Base-by-base conservation (phyloP, 2,797 vertebrate genomes). In the Anolis apletophallus region DNA sequence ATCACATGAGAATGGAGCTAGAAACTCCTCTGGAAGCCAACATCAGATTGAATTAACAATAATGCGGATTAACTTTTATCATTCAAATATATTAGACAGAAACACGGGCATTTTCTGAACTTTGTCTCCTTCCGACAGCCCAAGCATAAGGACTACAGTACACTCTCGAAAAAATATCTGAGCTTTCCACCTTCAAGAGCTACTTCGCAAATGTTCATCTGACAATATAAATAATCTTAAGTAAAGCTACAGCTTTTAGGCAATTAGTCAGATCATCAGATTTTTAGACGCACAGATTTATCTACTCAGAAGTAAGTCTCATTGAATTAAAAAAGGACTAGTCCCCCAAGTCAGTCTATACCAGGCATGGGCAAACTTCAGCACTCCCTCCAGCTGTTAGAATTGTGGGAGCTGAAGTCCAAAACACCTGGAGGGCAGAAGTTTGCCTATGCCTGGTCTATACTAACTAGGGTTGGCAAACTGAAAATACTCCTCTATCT, bases 11-110 rank as follows among this genome's bases (percentile, higher is more conserved):
- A 80, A 83, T 5, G 52, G 23, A 88, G 67, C 72, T 83, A 46
- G 67, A 76, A 76, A 89, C 87, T 81, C 36, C 57, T 80, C 81
- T 85, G 64, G 67, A 87, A 90, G 80, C 29, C 75, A 72, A 84
- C 32, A 26, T 68, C 80, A 84, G 78, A 79, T n/a, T 68, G n/a
- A 32, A 85, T n/a, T 57, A 61, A 78, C 72, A 89, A 67, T 82
- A 85, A 88, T 59, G 52, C 46, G 78, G 90, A 81, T 2, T 50
- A 14, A 40, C 6, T 72, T 36, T 46, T 32, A 78, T 61, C 82
- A 81, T 79, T 83, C 76, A 77, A 50, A 0, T 74, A 74, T 87
- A 81, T 10, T 64, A 50, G 52, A 14, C 40, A 26, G 83, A 80
- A 67, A 82, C n/a, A n/a, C n/a, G 0, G 1, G 9, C 59, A 71